Percentiles rank a stretch among this genome's conserved stretches.
Conservation (phyloP, 2,797 vertebrate species). For the Trachurus trachurus region DNA sequence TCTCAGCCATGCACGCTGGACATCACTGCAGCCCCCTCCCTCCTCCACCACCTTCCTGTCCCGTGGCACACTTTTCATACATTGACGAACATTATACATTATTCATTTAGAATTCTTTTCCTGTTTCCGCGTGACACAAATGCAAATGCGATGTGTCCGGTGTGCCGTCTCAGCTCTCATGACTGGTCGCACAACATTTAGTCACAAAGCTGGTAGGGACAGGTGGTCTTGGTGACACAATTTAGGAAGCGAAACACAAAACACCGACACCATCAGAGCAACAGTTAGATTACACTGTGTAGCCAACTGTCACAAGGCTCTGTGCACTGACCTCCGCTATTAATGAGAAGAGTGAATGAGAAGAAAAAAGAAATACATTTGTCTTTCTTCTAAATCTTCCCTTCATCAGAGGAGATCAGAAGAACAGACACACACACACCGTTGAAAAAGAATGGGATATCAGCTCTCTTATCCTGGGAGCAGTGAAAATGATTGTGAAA, state of each 20-base stretch:
- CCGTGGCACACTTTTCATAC: background rate
- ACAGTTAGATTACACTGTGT: background rate
- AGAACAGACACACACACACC: background rate
- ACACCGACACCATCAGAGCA: background rate
- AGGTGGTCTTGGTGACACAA: slow-evolving; percentile 4
- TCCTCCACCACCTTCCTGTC: background rate
- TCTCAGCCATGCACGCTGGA: background rate
- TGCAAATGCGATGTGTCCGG: background rate
- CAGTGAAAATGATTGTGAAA: slow-evolving; percentile 22
- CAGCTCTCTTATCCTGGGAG: slow-evolving; percentile 9
- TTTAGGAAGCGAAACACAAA: background rate
- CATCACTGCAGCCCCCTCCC: background rate
- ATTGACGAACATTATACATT: background rate
- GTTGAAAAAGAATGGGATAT: slow-evolving; percentile 25
- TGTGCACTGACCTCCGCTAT: background rate
- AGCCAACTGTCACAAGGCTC: background rate
- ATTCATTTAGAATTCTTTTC: background rate
- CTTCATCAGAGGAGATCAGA: slow-evolving; percentile 1
- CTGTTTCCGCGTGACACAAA: background rate
- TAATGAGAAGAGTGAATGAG: background rate
- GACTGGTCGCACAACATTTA: background rate
- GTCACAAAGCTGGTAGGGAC: background rate
- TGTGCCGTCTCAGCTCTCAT: background rate
- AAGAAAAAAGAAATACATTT: background rate
- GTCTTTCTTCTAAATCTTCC: background rate